Evolutionary conservation across 2,888 invertebrate genomes (phyloP), one percentile per base, ranked within the genome.

Genomic region (Gandaritis pyraliata): DNA sequence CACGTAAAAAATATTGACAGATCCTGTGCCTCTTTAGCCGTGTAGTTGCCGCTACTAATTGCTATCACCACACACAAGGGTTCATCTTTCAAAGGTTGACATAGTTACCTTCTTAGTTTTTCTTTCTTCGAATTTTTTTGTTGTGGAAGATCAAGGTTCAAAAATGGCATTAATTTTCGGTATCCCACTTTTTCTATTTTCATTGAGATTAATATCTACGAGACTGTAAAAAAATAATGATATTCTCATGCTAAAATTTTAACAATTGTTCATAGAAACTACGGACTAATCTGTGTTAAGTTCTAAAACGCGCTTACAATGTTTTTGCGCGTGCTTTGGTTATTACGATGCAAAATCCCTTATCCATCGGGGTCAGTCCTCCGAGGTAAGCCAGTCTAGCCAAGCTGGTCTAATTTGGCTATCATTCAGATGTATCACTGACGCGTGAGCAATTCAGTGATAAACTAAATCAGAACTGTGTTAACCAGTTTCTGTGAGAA

Each of bases 361-460:
- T 11, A 43, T 16, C 16, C 2, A 43, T 10, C 16, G 43, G 43
- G 43, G 43, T 43, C 43, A 43, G 43, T 43, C 43, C 43, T 43
- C 43, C 43, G 43, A 43, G 43, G 43, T 43, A 43, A 43, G 16
- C 43, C 43, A n/a, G 39, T 41, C 43, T 43, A 16, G 43, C 43
- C 43, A 43, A 43, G 43, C 43, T 43, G 43, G 43, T 43, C 43
- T 36, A 16, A 43, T 16, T 43, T 41, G 18, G 33, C 43, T 43
- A 43, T 43, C 43, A 11, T 16, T 43, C 16, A 43, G 43, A 43
- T 43, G 43, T 43, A 43, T 43, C 3, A 43, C 43, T 43, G 1
- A 13, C 3, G 12, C 38, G n/a, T n/a, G 0, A n/a, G 38, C 38
- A n/a, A n/a, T 38, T 2, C 13, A 16, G 43, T 43, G 11, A 43